Base-by-base conservation (phyloP, 2,113 vertebrate species). In the Scatophagus argus region DNA sequence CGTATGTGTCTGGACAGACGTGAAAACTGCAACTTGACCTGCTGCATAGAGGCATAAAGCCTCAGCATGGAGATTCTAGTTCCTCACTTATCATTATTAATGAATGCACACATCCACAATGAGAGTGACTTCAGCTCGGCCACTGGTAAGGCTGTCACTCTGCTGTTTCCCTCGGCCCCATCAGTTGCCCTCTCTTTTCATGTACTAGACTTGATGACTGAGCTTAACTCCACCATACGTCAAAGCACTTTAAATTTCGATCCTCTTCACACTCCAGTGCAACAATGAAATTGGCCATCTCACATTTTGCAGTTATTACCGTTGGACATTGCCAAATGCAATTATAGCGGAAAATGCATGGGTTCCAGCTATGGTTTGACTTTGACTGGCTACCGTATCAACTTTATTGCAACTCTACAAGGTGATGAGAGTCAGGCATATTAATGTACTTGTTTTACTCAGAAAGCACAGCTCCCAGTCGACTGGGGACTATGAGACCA, bases 221-320 rank as follows among this genome's bases (percentile, higher is more conserved):
- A 55, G 76, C 79, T 72, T 74, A 84, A 87, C 80, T 80, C 54
- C 12, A 79, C 78, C 69, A 25, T 82, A 78, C 27, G 12, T 82
- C 81, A 51, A 32, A 72, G 74, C 86, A 67, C 59, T 84, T 85
- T 83, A 49, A 91, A 87, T 89, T 82, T 85, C 69, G 73, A 63
- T 82, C 70, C 70, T 86, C 79, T 91, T 88, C 88, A 90, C 85
- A 88, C 88, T 87, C 63, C 81, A 84, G 75, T 87, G 88, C 76
- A 74, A 81, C 79, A 80, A 82, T 77, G 69, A 83, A 91, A 88
- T 90, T 90, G 87, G 80, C 77, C 63, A 19, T 79, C 60, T 74
- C 74, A 72, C 44, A 43, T 87, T 81, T 76, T 87, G 73, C 52
- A 39, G 58, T 84, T 81, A 88, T 88, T 80, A 89, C 82, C 66